phyloP scores from a whole-genome alignment of 2,797 vertebrate species.

The Crenichthys baileyi region DNA sequence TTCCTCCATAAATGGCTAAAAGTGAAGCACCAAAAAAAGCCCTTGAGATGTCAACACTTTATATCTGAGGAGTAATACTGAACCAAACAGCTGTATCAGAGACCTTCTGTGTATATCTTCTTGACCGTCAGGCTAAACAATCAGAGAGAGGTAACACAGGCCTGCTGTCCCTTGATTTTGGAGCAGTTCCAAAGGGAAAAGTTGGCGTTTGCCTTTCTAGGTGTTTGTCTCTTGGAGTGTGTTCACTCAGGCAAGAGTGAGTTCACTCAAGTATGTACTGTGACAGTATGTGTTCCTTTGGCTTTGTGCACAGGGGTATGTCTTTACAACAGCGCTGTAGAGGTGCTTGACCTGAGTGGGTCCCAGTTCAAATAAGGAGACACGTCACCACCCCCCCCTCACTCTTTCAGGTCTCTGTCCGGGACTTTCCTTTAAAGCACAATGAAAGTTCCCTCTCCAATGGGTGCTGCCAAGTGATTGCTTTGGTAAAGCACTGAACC shows the following conservation, averaged over 20 bases:
- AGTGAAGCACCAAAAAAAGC: slow-evolving; percentile 19
- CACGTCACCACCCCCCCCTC: slow-evolving; percentile 35
- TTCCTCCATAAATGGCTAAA: slow-evolving; percentile 67
- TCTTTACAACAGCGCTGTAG: slow-evolving; percentile 63
- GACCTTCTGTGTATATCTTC: slow-evolving; percentile 57
- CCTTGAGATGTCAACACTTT: slow-evolving; percentile 22
- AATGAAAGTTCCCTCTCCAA: slow-evolving; percentile 66
- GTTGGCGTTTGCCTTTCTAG: slow-evolving; percentile 30
- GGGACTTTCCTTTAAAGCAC: slow-evolving; percentile 54
- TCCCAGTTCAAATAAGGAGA: slow-evolving; percentile 62
- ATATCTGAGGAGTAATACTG: slow-evolving; percentile 21
- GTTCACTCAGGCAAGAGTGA: slow-evolving; percentile 46
- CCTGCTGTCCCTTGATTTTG: slow-evolving; percentile 42
- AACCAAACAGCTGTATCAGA: slow-evolving; percentile 48
- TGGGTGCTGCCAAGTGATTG: slow-evolving; percentile 47
- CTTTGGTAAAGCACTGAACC: slow-evolving; percentile 63
- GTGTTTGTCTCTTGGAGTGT: slow-evolving; percentile 35
- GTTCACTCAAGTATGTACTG: slow-evolving; percentile 49
- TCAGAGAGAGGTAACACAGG: slow-evolving; percentile 67
- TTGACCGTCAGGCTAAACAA: slow-evolving; percentile 72
- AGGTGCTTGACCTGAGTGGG: slow-evolving; percentile 60
- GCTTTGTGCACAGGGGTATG: slow-evolving; percentile 46
- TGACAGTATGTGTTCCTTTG: slow-evolving; percentile 44
- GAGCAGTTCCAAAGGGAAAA: slow-evolving; percentile 35
- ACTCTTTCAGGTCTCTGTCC: slow-evolving; percentile 55